Base-by-base conservation (phyloP, 2,888 invertebrate genomes). In the Pollenia labialis region DNA sequence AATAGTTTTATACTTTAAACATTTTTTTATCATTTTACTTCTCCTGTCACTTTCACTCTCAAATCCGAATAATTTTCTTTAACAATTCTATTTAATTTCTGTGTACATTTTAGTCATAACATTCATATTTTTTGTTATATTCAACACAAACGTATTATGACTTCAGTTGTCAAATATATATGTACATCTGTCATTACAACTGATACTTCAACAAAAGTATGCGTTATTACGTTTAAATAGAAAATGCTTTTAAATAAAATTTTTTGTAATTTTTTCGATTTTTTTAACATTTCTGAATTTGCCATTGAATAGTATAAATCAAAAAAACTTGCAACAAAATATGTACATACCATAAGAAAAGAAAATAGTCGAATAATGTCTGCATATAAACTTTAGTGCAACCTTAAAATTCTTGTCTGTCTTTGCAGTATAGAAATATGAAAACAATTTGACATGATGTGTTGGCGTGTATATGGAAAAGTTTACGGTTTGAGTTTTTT, bases 151-250 rank as follows among this genome's bases (percentile, higher is more conserved):
- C 74, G 64, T 80, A 84, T 87, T 81, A 87, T 87, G 84, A 84
- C 84, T 87, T 83, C 42, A 81, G 66, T 54, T 84, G 84, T 84
- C 87, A 87, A 84, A 87, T 76, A 72, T 68, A 44, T 62, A 72
- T 68, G 32, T 62, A 44, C 52, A 87, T 77, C 72, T 87, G 86
- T 76, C 86, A 87, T 76, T 68, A 66, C 72, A 60, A 72, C 40
- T 81, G 81, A 84, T 84, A 87, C 84, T 84, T 84, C 68, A 62
- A 80, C 80, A 76, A 42, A 83, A 75, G 32, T 40, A 48, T 44
- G 69, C 16, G 44, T 60, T 60, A 32, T 32, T 32, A 11, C 52
- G 32, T 42, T 66, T 64, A 77, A 32, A 77, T 23, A 56, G 42
- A 44, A 54, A 68, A 52, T 52, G 32, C 3, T 46, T 64, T 80